Base-by-base conservation (phyloP, 2,797 vertebrate species). In the Parauchenoglanis punctatus region DNA sequence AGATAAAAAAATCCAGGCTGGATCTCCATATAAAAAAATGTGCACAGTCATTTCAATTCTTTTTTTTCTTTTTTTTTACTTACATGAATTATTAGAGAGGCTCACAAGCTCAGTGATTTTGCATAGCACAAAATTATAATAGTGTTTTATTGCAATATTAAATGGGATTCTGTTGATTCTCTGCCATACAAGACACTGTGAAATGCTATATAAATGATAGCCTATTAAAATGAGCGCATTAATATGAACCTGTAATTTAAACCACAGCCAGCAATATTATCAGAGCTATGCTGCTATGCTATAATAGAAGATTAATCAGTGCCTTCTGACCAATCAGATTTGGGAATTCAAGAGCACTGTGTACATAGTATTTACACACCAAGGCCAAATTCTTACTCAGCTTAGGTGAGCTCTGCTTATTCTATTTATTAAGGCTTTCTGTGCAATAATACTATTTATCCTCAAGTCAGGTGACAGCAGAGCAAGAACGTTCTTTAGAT, bases 401-500 rank as follows among this genome's bases (percentile, higher is more conserved):
- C 15, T 1, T 7, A 35, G 4, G 28, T 35, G 28, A 59, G 18
- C 73, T 15, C 23, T 52, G 73, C 54, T 12, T 58, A 54, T 31
- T 56, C 54, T 12, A n/a, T 88, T 63, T 76, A 67, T 85, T 75
- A 68, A 63, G 25, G 52, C 58, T 44, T 5, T 31, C 4, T 25
- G n/a, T 81, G 28, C 52, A 81, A 63, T 75, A 80, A 78, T 73
- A 5, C 11, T 3, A 31, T 31, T 44, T 67, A 25, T 65, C 54
- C 6, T 81, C 44, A 18, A 28, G 70, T 54, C 40, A 49, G 56
- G 40, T 28, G 18, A 63, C 23, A 18, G n/a, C 35, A 81, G 67
- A 88, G 61, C 59, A 70, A 25, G 68, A 31, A 68, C 61, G 28
- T 15, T 84, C 52, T 58, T 83, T n/a, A 49, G 8, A 70, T 23